phyloP scores from a whole-genome alignment of 2,888 invertebrate species.

The Auanema freiburgensis region DNA sequence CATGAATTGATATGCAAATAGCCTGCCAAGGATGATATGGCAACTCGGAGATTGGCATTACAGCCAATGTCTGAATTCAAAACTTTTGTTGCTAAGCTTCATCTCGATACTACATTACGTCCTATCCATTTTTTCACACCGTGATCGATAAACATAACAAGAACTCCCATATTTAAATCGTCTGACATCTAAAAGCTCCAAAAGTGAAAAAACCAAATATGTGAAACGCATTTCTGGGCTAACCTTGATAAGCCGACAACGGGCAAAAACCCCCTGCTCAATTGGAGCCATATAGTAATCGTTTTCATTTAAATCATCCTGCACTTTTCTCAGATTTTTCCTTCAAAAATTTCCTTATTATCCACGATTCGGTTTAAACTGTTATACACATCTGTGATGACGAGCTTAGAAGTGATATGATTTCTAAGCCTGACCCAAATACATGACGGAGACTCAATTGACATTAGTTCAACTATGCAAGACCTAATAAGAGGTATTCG shows the following conservation, averaged over 20 bases:
- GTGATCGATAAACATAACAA: slow-evolving; percentile 39
- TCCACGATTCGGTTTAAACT: too few species aligned
- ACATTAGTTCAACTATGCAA: slow-evolving; percentile 25
- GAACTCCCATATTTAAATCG: slow-evolving; percentile 7
- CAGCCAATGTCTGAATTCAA: slow-evolving; percentile 21
- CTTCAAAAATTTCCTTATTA: slow-evolving; percentile 17
- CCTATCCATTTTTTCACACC: slow-evolving; percentile 23
- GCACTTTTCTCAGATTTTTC: slow-evolving; percentile 18
- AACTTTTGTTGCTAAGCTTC: slow-evolving; percentile 3
- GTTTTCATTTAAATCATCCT: slow-evolving; percentile 9
- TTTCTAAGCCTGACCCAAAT: slow-evolving; percentile 36
- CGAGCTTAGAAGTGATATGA: slow-evolving; percentile 29
- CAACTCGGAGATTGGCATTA: slow-evolving; percentile 21
- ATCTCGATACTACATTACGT: slow-evolving; percentile 17
- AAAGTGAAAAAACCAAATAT: too few species aligned
- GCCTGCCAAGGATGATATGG: slow-evolving; percentile 42
- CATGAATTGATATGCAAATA: slow-evolving; percentile 30
- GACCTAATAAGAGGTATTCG: slow-evolving; percentile 25
- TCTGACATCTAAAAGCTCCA: too few species aligned
- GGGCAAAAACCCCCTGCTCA: slow-evolving; percentile 23
- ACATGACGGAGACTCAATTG: slow-evolving; percentile 33
- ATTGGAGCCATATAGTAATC: slow-evolving; percentile 33
- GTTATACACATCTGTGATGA: slow-evolving; percentile 36
- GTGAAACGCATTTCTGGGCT: background rate
- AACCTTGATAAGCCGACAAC: slow-evolving; percentile 31